A percentile compares a stretch with the other conserved stretches of the same genome.
Evolutionary conservation across 2,113 vertebrate species (phyloP).

Genomic region (Phaethon lepturus): DNA sequence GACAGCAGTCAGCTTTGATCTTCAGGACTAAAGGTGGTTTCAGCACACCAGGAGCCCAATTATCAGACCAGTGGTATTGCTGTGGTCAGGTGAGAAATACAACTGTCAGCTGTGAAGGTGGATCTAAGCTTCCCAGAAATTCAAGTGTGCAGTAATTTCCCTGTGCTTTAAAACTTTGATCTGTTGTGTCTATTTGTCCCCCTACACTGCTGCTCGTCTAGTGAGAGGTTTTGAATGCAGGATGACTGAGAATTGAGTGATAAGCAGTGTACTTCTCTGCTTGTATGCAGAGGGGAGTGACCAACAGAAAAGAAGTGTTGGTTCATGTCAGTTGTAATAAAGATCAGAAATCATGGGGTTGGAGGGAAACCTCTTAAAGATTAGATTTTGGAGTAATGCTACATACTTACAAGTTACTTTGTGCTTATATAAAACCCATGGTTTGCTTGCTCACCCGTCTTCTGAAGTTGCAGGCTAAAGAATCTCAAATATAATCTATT

Average conservation of each 20-base stretch:
- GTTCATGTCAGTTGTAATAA: not conserved
- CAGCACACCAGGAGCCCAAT: not conserved
- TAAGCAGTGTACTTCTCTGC: not conserved
- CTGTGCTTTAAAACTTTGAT: not conserved
- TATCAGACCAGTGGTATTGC: not conserved
- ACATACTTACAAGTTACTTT: not conserved
- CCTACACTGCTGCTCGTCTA: not conserved
- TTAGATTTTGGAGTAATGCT: not conserved
- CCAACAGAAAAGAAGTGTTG: not conserved
- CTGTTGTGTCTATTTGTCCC: not conserved
- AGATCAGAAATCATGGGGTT: not conserved
- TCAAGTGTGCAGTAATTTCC: not conserved
- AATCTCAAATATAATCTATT: not conserved
- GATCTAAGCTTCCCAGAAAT: slow-evolving; percentile 25
- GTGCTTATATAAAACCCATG: not conserved
- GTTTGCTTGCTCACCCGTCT: not conserved
- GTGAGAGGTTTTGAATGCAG: not conserved
- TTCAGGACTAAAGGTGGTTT: not conserved
- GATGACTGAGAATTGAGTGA: not conserved
- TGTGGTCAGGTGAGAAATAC: not conserved
- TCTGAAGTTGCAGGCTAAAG: slow-evolving; percentile 33
- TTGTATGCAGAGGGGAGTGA: not conserved
- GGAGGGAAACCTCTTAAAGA: not conserved
- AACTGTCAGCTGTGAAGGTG: not conserved
- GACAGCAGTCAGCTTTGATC: not conserved